phyloP scores from a whole-genome alignment of 1,140 invertebrate species.

The Venturia canescens region DNA sequence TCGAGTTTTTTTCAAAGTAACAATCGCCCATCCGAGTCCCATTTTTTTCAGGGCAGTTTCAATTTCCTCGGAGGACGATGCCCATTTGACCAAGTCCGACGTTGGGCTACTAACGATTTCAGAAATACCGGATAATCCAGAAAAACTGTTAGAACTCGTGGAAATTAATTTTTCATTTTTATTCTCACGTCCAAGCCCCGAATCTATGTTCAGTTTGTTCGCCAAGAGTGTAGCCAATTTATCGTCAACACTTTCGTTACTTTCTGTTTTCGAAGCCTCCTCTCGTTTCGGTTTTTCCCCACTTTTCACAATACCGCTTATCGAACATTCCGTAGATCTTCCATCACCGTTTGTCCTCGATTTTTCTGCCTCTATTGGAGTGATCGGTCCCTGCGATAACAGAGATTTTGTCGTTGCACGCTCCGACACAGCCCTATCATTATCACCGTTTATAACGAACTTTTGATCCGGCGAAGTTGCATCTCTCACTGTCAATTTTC shows the following conservation, averaged over 20 bases:
- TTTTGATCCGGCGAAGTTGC: conserved; percentile 24
- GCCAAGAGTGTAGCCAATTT: not conserved
- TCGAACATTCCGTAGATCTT: not conserved
- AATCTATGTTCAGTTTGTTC: not conserved
- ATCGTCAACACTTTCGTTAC: not conserved
- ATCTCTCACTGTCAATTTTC: conserved; percentile 9
- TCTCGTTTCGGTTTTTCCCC: not conserved
- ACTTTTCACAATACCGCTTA: conserved; percentile 5
- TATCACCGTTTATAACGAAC: conserved; percentile 22
- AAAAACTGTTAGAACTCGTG: conserved; percentile 67
- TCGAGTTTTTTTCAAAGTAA: conserved; percentile 82
- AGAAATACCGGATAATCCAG: conserved; percentile 70
- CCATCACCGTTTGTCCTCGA: not conserved
- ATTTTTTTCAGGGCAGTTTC: conserved; percentile 78
- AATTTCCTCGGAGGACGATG: conserved; percentile 76
- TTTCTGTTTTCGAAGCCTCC: not conserved
- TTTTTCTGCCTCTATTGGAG: not conserved
- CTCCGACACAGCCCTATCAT: conserved; percentile 26
- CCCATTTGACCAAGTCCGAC: conserved; percentile 63
- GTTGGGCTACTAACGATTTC: conserved; percentile 68
- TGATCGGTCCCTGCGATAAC: conserved; percentile 38
- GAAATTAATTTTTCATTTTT: conserved; percentile 60
- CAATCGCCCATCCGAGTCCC: conserved; percentile 82
- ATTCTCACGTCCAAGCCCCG: conserved; percentile 38
- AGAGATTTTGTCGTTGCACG: conserved; percentile 40